phyloP scores from a whole-genome alignment of 2,113 vertebrate genomes.

The Mirounga angustirostris region DNA sequence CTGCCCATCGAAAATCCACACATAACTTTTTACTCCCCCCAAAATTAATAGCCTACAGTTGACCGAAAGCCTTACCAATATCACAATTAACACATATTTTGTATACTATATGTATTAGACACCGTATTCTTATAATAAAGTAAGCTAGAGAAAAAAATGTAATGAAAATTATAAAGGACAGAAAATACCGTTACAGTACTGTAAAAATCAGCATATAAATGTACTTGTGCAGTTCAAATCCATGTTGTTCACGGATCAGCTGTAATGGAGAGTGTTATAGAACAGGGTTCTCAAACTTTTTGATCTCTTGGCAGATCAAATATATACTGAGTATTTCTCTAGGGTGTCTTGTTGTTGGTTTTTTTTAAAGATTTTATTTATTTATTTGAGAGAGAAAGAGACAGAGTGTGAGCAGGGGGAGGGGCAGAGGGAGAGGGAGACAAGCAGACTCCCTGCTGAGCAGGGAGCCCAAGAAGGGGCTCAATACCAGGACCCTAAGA shows the following conservation, averaged over 20 bases:
- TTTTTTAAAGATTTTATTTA: neutral
- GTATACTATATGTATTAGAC: neutral
- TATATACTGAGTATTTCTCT: neutral
- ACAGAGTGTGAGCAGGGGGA: no score
- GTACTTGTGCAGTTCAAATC: neutral
- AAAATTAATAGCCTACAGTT: neutral
- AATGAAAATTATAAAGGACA: neutral
- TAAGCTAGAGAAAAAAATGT: neutral
- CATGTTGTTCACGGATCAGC: neutral
- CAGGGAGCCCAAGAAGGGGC: no score
- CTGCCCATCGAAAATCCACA: neutral
- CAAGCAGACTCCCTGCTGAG: no score
- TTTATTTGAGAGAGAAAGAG: neutral
- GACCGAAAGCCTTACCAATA: neutral
- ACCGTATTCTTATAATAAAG: neutral
- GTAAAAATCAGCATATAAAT: neutral
- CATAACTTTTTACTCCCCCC: neutral
- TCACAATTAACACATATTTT: neutral
- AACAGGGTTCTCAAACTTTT: neutral
- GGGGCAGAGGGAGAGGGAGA: no score
- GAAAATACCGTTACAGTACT: neutral
- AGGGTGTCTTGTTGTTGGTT: neutral
- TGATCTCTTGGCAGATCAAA: neutral
- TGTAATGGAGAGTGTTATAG: neutral
- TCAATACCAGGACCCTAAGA: no score